Evolutionary conservation across 2,113 vertebrate genomes (phyloP).

Genomic region (Ciconia maguari): DNA sequence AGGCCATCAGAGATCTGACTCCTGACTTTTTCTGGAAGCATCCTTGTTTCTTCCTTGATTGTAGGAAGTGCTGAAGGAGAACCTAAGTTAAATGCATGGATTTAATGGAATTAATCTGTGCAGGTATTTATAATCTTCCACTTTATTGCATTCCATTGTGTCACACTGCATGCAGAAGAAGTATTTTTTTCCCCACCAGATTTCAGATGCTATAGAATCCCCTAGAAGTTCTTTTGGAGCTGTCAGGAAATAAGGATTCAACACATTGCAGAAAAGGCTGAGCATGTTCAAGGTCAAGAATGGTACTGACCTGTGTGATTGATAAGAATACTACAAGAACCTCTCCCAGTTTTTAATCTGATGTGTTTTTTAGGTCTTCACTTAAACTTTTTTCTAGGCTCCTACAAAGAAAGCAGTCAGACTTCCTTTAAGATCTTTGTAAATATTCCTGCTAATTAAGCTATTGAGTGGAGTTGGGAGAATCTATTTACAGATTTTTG

Average conservation of each 20-base stretch:
- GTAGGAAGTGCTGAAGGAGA: neutral
- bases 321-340: neutral
- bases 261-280: neutral
- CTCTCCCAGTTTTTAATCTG: neutral
- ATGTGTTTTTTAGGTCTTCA: neutral
- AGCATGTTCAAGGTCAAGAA: neutral
- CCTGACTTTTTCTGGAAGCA: neutral
- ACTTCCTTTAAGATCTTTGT: neutral
- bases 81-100: neutral
- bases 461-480: neutral
- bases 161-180: neutral
- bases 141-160: neutral
- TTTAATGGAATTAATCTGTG: neutral
- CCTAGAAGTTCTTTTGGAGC: neutral
- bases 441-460: neutral
- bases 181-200: rapidly evolving
- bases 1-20: neutral
- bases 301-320: neutral
- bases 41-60: neutral
- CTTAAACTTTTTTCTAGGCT: neutral
- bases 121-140: neutral
- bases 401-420: neutral
- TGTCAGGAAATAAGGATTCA: neutral
- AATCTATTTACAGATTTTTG: neutral
- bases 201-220: neutral